Base-by-base conservation (phyloP, 2,888 invertebrate species). In the Ophion ellenae region DNA sequence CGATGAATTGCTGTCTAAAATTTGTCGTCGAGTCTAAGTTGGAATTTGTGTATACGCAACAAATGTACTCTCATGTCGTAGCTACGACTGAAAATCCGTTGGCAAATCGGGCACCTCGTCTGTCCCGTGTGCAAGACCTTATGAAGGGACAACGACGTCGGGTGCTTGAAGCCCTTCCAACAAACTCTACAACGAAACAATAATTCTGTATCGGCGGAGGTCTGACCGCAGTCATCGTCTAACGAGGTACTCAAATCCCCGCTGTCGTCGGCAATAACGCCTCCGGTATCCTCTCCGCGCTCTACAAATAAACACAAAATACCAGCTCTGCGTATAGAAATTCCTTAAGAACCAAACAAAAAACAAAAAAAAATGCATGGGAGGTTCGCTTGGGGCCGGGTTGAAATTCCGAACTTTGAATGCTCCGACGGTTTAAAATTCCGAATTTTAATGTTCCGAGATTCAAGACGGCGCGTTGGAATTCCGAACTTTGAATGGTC, bases 71-170 rank as follows among this genome's bases (percentile, higher is more conserved):
- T 94, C 96, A 96, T 96, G 88, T 96, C 96, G 90, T 96, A 96
- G 86, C 95, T 96, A 85, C 96, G 94, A 88, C 96, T 96, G 91
- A 96, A 96, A 84, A 95, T 95, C 87, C 96, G 94, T 87, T 95
- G 95, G 89, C 96, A 96, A 76, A 96, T 95, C 11, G 96, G 96
- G 89, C 96, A 96, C 90, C 95, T 95, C 32, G 96, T 96, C 92
- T 96, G 96, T 40, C 96, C 96, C 76, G 95, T 95, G 89, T 96
- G 96, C 69, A 96, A 95, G 91, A 96, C 96, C 93, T 95, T 96
- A 91, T 96, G 96, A 75, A 96, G 94, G 81, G 95, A 96, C 90
- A 96, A 93, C 78, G 96, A 96, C 87, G 95, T 96, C 20, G 96
- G 96, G 92, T 96, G 96, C 91, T 95, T 96, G 91, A 96, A 96